These are phyloP conservation scores for Monochamus saltuarius DNA, from an alignment of 1,140 invertebrate species.

Conservation along the genomic window DNA sequence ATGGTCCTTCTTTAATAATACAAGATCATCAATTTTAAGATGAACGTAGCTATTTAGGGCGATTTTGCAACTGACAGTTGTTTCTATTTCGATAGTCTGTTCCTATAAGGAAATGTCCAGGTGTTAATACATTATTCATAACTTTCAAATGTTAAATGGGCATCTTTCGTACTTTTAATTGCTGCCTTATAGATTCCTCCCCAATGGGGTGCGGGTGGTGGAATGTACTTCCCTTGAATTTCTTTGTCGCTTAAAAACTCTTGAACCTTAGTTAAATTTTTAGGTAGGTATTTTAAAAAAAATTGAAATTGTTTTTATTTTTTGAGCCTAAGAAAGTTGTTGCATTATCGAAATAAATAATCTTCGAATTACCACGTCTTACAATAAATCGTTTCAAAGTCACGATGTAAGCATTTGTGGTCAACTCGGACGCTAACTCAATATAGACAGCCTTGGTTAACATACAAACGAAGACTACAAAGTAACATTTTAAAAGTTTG, in stretches of 20 bases:
- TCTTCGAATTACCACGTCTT: slow-evolving; percentile 33
- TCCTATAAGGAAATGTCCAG: slow-evolving; percentile 6
- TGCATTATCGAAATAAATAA: slow-evolving; percentile 9
- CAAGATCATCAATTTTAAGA: slow-evolving; percentile 36
- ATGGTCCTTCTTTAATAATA: slow-evolving; percentile 47
- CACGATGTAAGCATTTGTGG: slow-evolving; percentile 48
- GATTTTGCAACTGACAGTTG: slow-evolving; percentile 20
- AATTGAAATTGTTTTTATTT: not conserved
- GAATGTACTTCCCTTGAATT: slow-evolving; percentile 7
- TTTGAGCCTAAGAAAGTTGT: not conserved
- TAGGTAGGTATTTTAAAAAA: slow-evolving; percentile 4
- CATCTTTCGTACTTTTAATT: slow-evolving; percentile 15
- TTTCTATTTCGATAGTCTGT: slow-evolving; percentile 11
- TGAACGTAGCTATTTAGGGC: slow-evolving; percentile 31
- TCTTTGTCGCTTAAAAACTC: slow-evolving; percentile 8
- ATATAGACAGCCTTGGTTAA: slow-evolving; percentile 52
- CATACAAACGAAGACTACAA: slow-evolving; percentile 49
- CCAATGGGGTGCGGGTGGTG: slow-evolving; percentile 5
- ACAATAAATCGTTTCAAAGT: slow-evolving; percentile 50
- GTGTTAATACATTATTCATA: slow-evolving; percentile 8
- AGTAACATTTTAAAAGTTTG: slow-evolving; percentile 44
- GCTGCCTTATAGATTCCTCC: not conserved
- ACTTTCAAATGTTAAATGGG: slow-evolving; percentile 10
- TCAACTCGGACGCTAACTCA: slow-evolving; percentile 46
- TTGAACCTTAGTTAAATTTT: slow-evolving; percentile 6